phyloP scores from a whole-genome alignment of 2,113 vertebrate genomes.

The Lipotes vexillifer region DNA sequence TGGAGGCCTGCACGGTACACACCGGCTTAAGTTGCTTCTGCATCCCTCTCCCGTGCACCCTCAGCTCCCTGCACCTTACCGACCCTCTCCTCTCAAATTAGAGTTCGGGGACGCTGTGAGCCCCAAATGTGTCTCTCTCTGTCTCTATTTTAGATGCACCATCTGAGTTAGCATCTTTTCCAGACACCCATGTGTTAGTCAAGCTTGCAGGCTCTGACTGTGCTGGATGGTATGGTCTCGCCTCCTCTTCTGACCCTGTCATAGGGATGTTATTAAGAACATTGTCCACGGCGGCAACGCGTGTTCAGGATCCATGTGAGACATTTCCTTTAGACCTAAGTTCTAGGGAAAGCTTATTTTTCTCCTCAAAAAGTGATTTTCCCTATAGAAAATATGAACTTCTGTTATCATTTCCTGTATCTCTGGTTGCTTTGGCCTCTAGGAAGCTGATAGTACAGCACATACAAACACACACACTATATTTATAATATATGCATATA shows the following conservation, averaged over 20 bases:
- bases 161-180: not conserved
- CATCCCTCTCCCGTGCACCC: not conserved
- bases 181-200: not conserved
- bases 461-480: not conserved
- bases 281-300: too few species aligned
- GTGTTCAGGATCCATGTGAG: not conserved
- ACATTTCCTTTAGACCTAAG: not conserved
- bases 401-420: not conserved
- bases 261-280: not conserved
- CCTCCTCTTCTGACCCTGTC: not conserved
- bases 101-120: not conserved
- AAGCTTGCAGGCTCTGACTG: accelerated
- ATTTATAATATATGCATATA: not conserved
- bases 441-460: not conserved
- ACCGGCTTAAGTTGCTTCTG: not conserved
- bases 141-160: not conserved
- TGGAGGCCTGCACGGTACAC: accelerated
- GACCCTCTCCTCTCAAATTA: not conserved
- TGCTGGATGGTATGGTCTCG: not conserved
- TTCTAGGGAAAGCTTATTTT: not conserved
- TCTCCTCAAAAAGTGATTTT: not conserved
- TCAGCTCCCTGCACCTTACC: not conserved
- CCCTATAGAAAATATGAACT: not conserved
- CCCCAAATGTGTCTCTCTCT: not conserved
- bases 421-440: not conserved